Conservation (phyloP, 2,113 vertebrate genomes). For the Paradoxurus hermaphroditus region DNA sequence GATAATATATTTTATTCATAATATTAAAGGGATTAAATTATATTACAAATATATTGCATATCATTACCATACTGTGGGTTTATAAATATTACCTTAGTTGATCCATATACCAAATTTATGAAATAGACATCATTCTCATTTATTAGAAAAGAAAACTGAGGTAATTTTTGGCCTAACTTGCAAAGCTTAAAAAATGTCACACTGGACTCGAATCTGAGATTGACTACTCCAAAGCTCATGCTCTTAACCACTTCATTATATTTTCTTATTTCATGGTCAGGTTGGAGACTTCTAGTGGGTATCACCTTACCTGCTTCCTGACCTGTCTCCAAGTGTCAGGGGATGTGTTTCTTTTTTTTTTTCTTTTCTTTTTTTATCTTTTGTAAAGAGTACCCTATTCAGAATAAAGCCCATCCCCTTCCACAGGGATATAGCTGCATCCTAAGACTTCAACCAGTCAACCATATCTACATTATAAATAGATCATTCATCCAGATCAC, state of each 20-base stretch:
- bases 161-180: neutral
- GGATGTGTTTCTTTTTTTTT: neutral
- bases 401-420: neutral
- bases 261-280: neutral
- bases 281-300: neutral
- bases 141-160: neutral
- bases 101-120: neutral
- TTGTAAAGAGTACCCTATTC: neutral
- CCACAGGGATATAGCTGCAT: neutral
- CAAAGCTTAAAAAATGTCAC: neutral
- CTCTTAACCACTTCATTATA: neutral
- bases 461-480: neutral
- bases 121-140: neutral
- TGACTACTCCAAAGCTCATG: neutral
- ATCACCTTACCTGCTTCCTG: neutral
- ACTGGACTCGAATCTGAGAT: neutral
- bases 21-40: neutral
- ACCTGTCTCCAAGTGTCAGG: neutral
- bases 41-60: neutral
- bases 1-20: neutral
- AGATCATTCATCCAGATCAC: neutral
- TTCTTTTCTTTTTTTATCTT: neutral
- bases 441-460: neutral
- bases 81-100: neutral
- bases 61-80: neutral